phyloP scores from a whole-genome alignment of 2,888 invertebrate genomes.

The Pilophorus perplexus region DNA sequence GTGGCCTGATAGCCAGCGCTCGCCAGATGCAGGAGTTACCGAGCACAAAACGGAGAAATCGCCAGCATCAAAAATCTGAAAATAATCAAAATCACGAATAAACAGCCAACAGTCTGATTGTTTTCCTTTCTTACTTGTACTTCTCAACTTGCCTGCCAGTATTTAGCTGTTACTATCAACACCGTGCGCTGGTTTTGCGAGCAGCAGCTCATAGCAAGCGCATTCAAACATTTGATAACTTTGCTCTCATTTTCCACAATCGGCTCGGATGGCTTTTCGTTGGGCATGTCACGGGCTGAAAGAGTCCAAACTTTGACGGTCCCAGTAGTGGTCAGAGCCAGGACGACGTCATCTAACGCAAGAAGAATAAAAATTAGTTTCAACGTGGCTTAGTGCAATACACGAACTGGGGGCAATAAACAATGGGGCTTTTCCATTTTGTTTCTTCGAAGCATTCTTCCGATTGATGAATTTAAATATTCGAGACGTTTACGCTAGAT shows the following conservation, averaged over 20 bases:
- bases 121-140: neutral
- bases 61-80: constrained; percentile 72
- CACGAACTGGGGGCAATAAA: too few relatives aligned
- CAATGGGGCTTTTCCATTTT: too few relatives aligned
- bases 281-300: constrained; percentile 67
- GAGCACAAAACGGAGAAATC: constrained; percentile 95
- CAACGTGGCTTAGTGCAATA: too few relatives aligned
- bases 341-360: constrained; percentile 84
- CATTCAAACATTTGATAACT: constrained; percentile 90
- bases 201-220: constrained; percentile 89
- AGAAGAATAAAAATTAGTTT: neutral
- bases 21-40: constrained; percentile 81
- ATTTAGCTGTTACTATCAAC: constrained; percentile 92
- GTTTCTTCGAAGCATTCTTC: too few relatives aligned
- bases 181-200: constrained; percentile 94
- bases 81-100: neutral
- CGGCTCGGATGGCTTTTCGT: constrained; percentile 76
- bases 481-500: too few relatives aligned
- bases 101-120: too few relatives aligned
- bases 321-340: constrained; percentile 92
- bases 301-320: constrained; percentile 97
- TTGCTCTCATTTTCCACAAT: constrained; percentile 95
- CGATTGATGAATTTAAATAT: too few relatives aligned
- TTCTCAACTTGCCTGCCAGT: constrained; percentile 77
- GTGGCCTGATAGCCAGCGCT: constrained; percentile 94